Base-by-base conservation (phyloP, 2,797 vertebrate species). In the Setipinna tenuifilis region DNA sequence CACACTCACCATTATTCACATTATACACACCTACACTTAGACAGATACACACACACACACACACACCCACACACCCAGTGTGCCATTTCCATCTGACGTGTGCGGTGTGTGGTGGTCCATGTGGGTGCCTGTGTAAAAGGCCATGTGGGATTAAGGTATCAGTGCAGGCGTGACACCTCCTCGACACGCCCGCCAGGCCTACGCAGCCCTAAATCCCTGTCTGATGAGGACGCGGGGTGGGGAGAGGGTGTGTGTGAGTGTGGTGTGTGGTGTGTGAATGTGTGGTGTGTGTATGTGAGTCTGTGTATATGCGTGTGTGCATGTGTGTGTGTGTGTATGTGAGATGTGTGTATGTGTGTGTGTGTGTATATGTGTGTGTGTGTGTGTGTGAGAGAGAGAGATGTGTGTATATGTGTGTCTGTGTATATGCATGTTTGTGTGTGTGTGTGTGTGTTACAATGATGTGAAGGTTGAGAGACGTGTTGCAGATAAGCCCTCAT, bases 121-220 rank as follows among this genome's bases (percentile, higher is more conserved):
- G 1, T 19, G 35, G 68, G 87, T 88, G 86, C 87, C 82, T 46
- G 44, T 88, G 87, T 88, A 91, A 92, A 96, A 96, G 94, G 94
- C 92, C 94, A 95, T 88, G 89, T 86, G 78, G 95, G 95, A 96
- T 96, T 95, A 96, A 94, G 92, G 93, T 94, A 91, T 96, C 94
- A 95, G 46, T 78, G 87, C 87, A 88, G 92, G 91, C 88, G 90
- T 84, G 84, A 87, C 89, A 87, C 90, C 88, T 92, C 83, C 87
- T 83, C 88, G 91, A 92, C 86, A 86, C 90, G 71, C 91, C 87
- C 91, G 83, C 87, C 35, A 86, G 90, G 82, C 89, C 81, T 75
- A 83, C 84, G 85, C 87, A 88, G 89, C 87, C 86, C 88, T 93
- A 95, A 95, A 95, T 94, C 95, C 95, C 93, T 82, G 92, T 95